Evolutionary conservation across 2,113 vertebrate genomes (phyloP).

Genomic region (Synchiropus splendidus): DNA sequence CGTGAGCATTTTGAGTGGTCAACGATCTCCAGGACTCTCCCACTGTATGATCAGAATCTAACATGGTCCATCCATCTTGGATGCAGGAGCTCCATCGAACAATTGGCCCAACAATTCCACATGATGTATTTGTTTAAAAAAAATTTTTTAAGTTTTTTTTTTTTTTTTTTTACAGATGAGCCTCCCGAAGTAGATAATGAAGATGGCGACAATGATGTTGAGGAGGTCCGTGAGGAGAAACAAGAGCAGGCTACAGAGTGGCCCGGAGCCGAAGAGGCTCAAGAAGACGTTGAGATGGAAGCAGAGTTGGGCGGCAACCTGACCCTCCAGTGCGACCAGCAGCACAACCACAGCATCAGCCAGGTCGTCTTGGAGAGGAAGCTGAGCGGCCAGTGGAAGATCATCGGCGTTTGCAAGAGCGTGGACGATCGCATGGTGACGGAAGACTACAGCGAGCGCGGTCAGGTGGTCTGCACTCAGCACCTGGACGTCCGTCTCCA

Average conservation of each 20-base stretch:
- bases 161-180: slow-evolving; percentile 31
- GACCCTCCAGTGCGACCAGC: slow-evolving; percentile 55
- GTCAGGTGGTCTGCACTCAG: slow-evolving; percentile 41
- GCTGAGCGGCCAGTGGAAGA: slow-evolving; percentile 17
- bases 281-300: slow-evolving; percentile 11
- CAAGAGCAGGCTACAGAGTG: slow-evolving; percentile 2
- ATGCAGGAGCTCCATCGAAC: no score
- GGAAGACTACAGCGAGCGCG: slow-evolving; percentile 51
- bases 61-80: no score
- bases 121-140: no score
- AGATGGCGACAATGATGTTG: background rate
- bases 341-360: slow-evolving; percentile 26
- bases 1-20: no score
- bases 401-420: slow-evolving; percentile 50
- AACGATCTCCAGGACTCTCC: no score
- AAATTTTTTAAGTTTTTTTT: background rate
- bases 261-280: slow-evolving; percentile 4
- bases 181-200: slow-evolving; percentile 27
- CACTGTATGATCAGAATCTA: no score
- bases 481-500: slow-evolving; percentile 33
- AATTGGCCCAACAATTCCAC: no score
- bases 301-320: slow-evolving; percentile 45
- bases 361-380: slow-evolving; percentile 60
- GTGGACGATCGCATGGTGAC: slow-evolving; percentile 32
- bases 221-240: background rate